Base-by-base conservation (phyloP, 2,888 invertebrate species). In the Drosophila suboccidentalis region DNA sequence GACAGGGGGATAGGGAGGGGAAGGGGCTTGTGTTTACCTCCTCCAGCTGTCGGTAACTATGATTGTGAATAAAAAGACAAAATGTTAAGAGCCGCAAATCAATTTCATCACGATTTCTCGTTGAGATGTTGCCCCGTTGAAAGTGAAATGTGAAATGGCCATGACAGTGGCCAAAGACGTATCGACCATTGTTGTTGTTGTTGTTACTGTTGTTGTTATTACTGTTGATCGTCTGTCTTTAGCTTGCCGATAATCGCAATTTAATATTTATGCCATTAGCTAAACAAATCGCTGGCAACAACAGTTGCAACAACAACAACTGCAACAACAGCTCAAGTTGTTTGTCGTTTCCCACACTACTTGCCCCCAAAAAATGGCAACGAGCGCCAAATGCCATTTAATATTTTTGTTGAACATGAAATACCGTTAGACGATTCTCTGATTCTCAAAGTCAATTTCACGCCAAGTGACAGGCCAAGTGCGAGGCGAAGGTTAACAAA, bases 21-120 rank as follows among this genome's bases (percentile, higher is more conserved):
- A 55, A 8, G 44, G 34, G 36, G 9, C 11, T 17, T 19, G 29
- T 29, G 29, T 34, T 46, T 34, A 41, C 60, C 71, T 69, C 63
- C 67, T 68, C 38, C 41, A 51, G 68, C 83, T 86, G 71, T 75
- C 80, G 71, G 71, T 71, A 74, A 71, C 78, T 75, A 76, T 87
- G 80, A 85, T 80, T 70, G 75, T 67, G 74, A 67, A 70, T 72
- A 72, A 65, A 71, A 67, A 60, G 58, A 74, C 62, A 65, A 50
- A 49, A 80, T 67, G 60, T 68, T 65, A 77, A 89, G 78, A 85
- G 88, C 76, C 83, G 76, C 82, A 82, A 87, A 90, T 79, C 89
- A 90, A 90, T 90, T 89, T 88, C 88, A 89, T 89, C 89, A 89
- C 89, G 89, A 90, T 88, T 90, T 90, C 80, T 81, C 87, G 78